Percentiles rank a stretch among this genome's conserved stretches.
phyloP scores from a whole-genome alignment of 2,113 vertebrate genomes.

The Pseudorasbora parva region DNA sequence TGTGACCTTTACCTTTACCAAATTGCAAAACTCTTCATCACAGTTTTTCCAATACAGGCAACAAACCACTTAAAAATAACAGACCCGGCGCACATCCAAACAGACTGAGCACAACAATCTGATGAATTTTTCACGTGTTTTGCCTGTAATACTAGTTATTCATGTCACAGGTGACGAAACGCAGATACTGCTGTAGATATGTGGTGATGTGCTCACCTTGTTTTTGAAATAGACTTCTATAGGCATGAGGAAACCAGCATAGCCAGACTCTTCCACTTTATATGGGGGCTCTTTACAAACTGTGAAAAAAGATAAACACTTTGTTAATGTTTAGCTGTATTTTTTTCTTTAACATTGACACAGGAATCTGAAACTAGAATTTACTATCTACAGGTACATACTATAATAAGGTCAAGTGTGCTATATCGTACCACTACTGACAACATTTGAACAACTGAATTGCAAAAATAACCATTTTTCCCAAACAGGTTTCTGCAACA shows the following conservation, averaged over 20 bases:
- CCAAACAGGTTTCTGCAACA: background rate
- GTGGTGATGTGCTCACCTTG: constrained; percentile 80
- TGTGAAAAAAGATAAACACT: constrained; percentile 60
- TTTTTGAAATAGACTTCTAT: constrained; percentile 99
- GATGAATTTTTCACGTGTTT: background rate
- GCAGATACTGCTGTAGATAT: background rate
- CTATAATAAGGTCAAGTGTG: background rate
- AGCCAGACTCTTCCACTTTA: constrained; percentile 98
- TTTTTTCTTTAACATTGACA: background rate
- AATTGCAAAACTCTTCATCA: constrained; percentile 25
- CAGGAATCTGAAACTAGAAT: background rate
- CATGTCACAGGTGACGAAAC: background rate
- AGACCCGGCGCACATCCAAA: background rate
- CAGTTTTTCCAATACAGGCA: constrained; percentile 6
- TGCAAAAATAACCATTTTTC: background rate
- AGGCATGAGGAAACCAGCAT: constrained; percentile 97
- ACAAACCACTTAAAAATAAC: background rate
- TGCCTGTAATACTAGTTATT: constrained; percentile 1
- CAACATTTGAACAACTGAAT: background rate
- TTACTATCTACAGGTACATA: background rate
- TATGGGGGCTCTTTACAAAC: constrained; percentile 99
- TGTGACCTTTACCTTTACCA: constrained; percentile 36
- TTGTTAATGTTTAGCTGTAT: background rate
- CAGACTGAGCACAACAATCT: background rate
- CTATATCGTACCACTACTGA: background rate